Evolutionary conservation across 2,888 invertebrate genomes (phyloP), one percentile per base, ranked within the genome.

Genomic region (Polietes domitor): DNA sequence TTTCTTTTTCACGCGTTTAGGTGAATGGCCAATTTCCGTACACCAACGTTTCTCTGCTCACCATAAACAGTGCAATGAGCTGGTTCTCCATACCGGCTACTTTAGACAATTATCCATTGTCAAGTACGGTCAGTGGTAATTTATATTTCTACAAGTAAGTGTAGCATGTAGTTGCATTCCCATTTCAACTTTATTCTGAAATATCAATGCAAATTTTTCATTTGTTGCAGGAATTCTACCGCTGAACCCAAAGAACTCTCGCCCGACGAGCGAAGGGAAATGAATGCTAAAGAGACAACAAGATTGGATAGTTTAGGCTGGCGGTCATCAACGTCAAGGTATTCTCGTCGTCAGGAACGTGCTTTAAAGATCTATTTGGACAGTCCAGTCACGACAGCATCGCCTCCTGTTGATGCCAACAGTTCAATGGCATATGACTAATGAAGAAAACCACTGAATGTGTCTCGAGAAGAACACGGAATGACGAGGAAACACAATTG

Each of bases 331-430:
- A 92, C 92, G 80, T 92, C 92, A 82, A 89, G 92, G 61, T 94
- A 93, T 88, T 94, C 94, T 79, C 94, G 94, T 50, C 93, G 96
- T 68, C 94, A 94, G 88, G 96, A 96, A 90, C 93, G 94, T 88
- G 95, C 95, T 37, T 92, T 96, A 72, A 96, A 95, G 92, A 96
- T 96, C 87, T 95, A 96, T 91, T 92, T 95, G 87, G 95, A 95
- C 80, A 89, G 90, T 37, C 91, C 92, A 41, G 61, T 72, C n/a
- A 70, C 78, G 72, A 77, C 84, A 43, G 76, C 84, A 24, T 70
- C 84, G 15, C 53, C 81, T 21, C 37, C 81, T 37, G 72, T 76
- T 12, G 84, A 81, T 70, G 76, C 76, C 61, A 84, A 76, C 68
- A 84, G 78, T 73, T 77, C 73, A 15, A 73, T 84, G 81, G 76